phyloP scores from a whole-genome alignment of 2,797 vertebrate species.

The Sebastes ruberrimus region DNA sequence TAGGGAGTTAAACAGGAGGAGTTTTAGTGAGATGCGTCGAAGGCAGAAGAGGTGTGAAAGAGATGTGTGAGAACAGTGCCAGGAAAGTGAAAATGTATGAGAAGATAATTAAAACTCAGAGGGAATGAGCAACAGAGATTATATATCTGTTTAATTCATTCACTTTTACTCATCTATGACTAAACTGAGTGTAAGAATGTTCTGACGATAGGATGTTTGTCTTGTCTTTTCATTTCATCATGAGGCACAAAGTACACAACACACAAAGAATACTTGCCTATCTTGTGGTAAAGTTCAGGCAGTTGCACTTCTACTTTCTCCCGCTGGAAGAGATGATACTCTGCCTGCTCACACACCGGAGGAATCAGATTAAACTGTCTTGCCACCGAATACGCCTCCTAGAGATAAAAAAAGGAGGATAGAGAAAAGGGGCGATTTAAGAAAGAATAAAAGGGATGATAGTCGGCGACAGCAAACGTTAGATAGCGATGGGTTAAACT shows the following conservation, averaged over 20 bases:
- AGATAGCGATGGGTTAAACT: background rate
- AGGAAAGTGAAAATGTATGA: constrained; percentile 29
- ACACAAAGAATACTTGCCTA: constrained; percentile 82
- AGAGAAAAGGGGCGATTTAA: background rate
- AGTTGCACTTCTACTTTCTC: constrained; percentile 99
- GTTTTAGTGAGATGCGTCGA: background rate
- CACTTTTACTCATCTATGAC: background rate
- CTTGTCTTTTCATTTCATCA: background rate
- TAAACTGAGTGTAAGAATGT: background rate
- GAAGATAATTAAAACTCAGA: background rate
- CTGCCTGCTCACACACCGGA: constrained; percentile 96
- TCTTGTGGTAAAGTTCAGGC: constrained; percentile 97
- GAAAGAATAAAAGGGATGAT: background rate
- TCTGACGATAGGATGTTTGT: background rate
- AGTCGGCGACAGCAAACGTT: background rate
- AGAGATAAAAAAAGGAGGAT: constrained; percentile 9
- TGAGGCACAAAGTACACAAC: background rate
- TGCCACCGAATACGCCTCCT: constrained; percentile 98
- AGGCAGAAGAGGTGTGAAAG: constrained; percentile 4
- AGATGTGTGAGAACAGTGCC: background rate
- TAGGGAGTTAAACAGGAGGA: background rate
- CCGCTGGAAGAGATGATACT: constrained; percentile 98
- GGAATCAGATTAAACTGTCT: constrained; percentile 99
- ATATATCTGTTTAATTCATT: background rate
- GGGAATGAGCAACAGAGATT: background rate